phyloP scores from a whole-genome alignment of 2,888 invertebrate species.

The Oscheius onirici region DNA sequence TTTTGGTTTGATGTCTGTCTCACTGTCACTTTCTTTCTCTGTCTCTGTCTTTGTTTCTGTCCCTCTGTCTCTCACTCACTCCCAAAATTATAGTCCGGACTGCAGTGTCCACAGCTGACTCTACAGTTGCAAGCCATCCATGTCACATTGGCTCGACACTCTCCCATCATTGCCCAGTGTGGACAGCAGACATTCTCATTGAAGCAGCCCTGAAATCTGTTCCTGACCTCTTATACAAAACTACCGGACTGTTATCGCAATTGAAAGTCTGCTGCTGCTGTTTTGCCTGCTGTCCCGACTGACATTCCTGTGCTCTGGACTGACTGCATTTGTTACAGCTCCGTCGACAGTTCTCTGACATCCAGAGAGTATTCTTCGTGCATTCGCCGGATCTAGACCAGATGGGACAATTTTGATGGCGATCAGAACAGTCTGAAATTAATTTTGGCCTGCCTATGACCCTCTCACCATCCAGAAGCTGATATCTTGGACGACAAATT shows the following conservation, averaged over 20 bases:
- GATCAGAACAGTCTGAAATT: constrained; percentile 55
- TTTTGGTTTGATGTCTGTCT: too few relatives aligned
- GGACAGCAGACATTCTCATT: constrained; percentile 66
- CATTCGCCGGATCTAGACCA: constrained; percentile 61
- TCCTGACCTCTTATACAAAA: too few relatives aligned
- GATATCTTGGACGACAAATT: constrained; percentile 45
- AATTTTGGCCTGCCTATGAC: not conserved
- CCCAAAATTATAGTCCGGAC: constrained; percentile 66
- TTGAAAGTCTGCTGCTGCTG: not conserved
- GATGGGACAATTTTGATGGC: constrained; percentile 46
- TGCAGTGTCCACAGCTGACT: constrained; percentile 67
- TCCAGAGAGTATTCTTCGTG: constrained; percentile 62
- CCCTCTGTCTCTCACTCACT: constrained; percentile 35
- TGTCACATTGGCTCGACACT: constrained; percentile 52
- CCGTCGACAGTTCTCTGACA: constrained; percentile 65
- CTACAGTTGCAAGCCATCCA: constrained; percentile 70
- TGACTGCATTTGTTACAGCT: constrained; percentile 57
- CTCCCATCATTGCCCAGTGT: constrained; percentile 57
- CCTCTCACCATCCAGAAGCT: constrained; percentile 38
- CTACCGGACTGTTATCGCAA: constrained; percentile 14
- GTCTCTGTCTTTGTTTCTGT: not conserved
- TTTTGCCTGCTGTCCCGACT: constrained; percentile 37
- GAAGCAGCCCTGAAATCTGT: constrained; percentile 60
- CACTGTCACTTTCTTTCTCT: too few relatives aligned
- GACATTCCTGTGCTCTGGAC: constrained; percentile 56